Evolutionary conservation across 2,113 vertebrate genomes (phyloP).

Genomic region (Rhinichthys klamathensis): DNA sequence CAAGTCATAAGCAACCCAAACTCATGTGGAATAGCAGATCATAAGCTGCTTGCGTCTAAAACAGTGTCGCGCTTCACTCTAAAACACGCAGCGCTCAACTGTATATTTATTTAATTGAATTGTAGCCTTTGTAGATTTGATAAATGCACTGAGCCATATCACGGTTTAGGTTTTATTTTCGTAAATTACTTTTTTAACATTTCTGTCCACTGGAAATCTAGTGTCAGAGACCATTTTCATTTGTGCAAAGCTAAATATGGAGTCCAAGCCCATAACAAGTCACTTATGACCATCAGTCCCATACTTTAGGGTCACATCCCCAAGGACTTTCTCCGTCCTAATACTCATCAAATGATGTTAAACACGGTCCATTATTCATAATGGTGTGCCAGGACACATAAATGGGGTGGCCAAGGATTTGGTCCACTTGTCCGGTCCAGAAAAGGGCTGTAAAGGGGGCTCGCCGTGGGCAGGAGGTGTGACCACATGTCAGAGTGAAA

Average conservation of each 20-base stretch:
- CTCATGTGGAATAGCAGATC: too few relatives aligned
- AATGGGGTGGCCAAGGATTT: constrained; percentile 44
- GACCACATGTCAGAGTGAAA: constrained; percentile 46
- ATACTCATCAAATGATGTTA: constrained; percentile 63
- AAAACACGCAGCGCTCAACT: too few relatives aligned
- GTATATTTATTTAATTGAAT: too few relatives aligned
- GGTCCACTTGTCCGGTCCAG: constrained; percentile 50
- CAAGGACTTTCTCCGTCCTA: constrained; percentile 63
- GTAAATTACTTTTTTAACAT: background rate
- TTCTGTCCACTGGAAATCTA: background rate
- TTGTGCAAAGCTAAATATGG: background rate
- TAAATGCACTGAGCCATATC: too few relatives aligned
- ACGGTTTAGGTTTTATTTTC: too few relatives aligned
- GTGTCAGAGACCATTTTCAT: background rate
- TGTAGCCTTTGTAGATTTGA: too few relatives aligned
- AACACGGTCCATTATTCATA: constrained; percentile 63
- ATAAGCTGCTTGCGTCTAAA: too few relatives aligned
- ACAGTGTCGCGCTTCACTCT: too few relatives aligned
- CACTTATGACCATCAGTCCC: constrained; percentile 67
- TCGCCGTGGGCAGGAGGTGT: constrained; percentile 44
- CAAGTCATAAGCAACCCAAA: too few relatives aligned
- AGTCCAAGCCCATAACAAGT: constrained; percentile 28
- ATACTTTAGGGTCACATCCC: constrained; percentile 52
- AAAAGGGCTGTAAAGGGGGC: constrained; percentile 1
- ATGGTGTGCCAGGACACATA: constrained; percentile 55